Evolutionary conservation across 2,888 invertebrate species (phyloP).

Genomic region (Ceriagrion tenellum): DNA sequence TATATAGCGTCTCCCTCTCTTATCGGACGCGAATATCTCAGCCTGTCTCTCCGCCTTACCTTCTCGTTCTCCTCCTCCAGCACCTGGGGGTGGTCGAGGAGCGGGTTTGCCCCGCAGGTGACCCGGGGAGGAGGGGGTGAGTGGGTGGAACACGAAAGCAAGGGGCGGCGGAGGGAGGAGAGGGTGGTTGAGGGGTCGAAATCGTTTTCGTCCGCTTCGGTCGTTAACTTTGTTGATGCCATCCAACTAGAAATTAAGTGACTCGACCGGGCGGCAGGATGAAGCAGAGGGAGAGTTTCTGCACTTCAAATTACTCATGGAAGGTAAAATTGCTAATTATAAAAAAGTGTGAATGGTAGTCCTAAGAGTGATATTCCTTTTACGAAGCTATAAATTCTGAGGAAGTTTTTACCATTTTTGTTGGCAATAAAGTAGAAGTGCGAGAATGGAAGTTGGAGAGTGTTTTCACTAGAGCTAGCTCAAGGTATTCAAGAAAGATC

Average conservation of each 20-base stretch:
- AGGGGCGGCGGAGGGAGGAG: neutral
- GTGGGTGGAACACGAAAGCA: neutral
- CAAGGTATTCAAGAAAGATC: too few species aligned
- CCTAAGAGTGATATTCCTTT: neutral
- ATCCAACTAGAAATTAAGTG: slow-evolving; percentile 10
- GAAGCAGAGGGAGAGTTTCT: neutral
- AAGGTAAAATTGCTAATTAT: neutral
- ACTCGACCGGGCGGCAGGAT: neutral
- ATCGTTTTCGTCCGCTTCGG: neutral
- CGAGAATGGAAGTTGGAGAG: too few species aligned
- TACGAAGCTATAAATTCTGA: neutral
- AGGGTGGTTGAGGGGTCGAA: neutral
- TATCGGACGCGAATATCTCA: neutral
- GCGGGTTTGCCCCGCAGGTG: neutral
- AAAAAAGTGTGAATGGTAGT: neutral
- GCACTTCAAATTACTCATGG: neutral
- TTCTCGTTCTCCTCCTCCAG: neutral
- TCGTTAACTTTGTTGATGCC: neutral
- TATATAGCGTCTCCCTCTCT: neutral
- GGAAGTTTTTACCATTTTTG: too few species aligned
- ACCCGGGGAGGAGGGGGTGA: neutral
- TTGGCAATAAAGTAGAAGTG: too few species aligned
- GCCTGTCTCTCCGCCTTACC: neutral
- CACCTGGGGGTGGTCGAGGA: neutral
- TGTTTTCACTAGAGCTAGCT: too few species aligned